A percentile compares a stretch with the other conserved stretches of the same genome.
phyloP scores from a whole-genome alignment of 2,113 vertebrate species.

The Proterorhinus semilunaris region DNA sequence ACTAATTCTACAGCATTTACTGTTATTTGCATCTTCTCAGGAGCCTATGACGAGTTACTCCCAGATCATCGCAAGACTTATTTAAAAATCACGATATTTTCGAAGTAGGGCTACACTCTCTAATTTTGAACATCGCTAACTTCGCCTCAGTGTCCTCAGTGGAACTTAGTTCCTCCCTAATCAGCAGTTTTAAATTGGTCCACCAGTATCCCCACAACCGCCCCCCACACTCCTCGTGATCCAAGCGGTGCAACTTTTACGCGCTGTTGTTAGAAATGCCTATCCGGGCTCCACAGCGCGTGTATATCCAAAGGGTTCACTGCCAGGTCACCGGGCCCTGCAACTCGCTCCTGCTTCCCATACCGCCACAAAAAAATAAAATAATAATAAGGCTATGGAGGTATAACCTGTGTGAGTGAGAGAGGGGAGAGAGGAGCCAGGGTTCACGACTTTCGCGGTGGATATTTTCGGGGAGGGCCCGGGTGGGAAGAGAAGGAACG shows the following conservation, averaged over 20 bases:
- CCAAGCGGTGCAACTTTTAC: neutral
- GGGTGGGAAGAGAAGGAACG: constrained; percentile 59
- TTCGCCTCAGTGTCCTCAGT: neutral
- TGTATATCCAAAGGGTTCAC: neutral
- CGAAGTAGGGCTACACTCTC: neutral
- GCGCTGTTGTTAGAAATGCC: neutral
- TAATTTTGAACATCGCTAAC: neutral
- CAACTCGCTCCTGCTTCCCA: neutral
- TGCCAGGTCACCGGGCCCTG: neutral
- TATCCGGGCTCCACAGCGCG: neutral
- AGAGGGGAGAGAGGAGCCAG: neutral
- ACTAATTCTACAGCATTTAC: no score
- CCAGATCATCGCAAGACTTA: no score
- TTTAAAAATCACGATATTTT: neutral
- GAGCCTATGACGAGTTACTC: no score
- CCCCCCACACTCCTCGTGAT: neutral
- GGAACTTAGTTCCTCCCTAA: neutral
- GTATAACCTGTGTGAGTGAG: neutral
- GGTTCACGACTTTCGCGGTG: constrained; percentile 42
- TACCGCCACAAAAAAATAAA: neutral
- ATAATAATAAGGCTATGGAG: constrained; percentile 17
- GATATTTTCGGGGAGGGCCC: constrained; percentile 69
- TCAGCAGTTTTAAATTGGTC: neutral
- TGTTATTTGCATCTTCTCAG: no score
- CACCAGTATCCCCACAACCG: neutral